Conservation (phyloP, 1,140 invertebrate genomes). For the Caenorhabditis remanei region DNA sequence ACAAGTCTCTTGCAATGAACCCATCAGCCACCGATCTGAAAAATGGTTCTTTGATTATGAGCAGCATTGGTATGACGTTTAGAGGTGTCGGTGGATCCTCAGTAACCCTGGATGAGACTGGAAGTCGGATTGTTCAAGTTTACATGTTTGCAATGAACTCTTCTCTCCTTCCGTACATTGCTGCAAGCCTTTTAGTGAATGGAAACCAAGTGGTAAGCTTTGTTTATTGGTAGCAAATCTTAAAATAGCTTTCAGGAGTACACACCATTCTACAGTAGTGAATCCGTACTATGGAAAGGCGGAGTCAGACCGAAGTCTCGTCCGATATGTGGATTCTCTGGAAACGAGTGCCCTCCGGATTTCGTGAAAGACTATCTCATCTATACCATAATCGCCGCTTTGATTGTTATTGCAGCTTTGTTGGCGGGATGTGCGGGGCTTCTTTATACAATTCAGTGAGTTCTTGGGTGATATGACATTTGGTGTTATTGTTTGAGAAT, state of each 20-base stretch:
- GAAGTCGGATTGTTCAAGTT: slow-evolving; percentile 22
- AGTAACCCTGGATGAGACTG: background rate
- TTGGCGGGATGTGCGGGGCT: slow-evolving; percentile 25
- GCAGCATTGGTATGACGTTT: slow-evolving; percentile 3
- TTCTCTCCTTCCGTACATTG: slow-evolving; percentile 8
- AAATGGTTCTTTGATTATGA: slow-evolving; percentile 5
- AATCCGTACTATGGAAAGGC: slow-evolving; percentile 29
- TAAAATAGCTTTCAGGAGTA: slow-evolving; percentile 4
- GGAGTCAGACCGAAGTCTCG: slow-evolving; percentile 1
- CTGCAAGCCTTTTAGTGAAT: background rate
- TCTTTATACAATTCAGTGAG: slow-evolving; percentile 49
- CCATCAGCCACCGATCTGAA: background rate
- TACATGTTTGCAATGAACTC: slow-evolving; percentile 19
- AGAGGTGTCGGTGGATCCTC: slow-evolving; percentile 6
- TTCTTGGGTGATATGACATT: slow-evolving; percentile 10
- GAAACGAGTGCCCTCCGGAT: slow-evolving; percentile 27
- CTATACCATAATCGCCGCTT: slow-evolving; percentile 48
- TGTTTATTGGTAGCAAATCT: background rate
- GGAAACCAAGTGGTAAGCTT: background rate
- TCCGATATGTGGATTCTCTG: slow-evolving; percentile 54
- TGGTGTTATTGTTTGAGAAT: background rate
- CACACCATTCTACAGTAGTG: slow-evolving; percentile 30
- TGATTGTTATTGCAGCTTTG: slow-evolving; percentile 30
- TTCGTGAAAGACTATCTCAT: slow-evolving; percentile 52
- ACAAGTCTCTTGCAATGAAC: slow-evolving; percentile 10